Evolutionary conservation across 2,113 vertebrate genomes (phyloP).

Genomic region (Corythaixoides concolor): DNA sequence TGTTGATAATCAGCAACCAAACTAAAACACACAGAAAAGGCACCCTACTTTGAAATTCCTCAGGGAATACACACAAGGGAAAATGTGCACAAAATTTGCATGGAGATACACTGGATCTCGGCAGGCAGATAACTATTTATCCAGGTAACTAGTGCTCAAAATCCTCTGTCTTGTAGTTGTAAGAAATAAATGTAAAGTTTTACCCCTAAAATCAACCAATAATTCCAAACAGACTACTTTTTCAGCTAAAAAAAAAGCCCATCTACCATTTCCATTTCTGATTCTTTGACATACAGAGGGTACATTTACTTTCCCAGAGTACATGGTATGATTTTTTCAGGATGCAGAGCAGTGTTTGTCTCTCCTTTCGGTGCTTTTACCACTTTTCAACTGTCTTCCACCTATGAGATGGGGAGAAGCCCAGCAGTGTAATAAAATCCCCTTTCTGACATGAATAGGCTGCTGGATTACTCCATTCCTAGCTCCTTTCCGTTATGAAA

Average conservation of each 20-base stretch:
- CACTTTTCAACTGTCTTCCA: neutral
- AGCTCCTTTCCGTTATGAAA: neutral
- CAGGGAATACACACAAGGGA: neutral
- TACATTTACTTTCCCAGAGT: neutral
- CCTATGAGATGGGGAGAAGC: neutral
- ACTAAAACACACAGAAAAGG: neutral
- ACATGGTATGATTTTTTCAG: neutral
- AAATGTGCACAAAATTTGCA: neutral
- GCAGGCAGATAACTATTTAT: neutral
- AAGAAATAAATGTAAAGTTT: neutral
- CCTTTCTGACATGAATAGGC: neutral
- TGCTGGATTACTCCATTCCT: neutral
- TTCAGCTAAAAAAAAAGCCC: accelerated
- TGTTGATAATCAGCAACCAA: neutral
- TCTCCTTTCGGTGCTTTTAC: neutral
- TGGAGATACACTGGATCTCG: neutral
- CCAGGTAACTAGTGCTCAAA: neutral
- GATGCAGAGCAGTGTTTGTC: neutral
- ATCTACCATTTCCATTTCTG: neutral
- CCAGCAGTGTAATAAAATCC: neutral
- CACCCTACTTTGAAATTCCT: neutral
- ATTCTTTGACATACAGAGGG: neutral
- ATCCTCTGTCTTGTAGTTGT: neutral
- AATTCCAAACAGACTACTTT: neutral
- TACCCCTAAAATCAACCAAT: neutral